These are phyloP conservation scores for Emmelina monodactyla DNA, from an alignment of 2,888 invertebrate genomes.

Conservation along the genomic window DNA sequence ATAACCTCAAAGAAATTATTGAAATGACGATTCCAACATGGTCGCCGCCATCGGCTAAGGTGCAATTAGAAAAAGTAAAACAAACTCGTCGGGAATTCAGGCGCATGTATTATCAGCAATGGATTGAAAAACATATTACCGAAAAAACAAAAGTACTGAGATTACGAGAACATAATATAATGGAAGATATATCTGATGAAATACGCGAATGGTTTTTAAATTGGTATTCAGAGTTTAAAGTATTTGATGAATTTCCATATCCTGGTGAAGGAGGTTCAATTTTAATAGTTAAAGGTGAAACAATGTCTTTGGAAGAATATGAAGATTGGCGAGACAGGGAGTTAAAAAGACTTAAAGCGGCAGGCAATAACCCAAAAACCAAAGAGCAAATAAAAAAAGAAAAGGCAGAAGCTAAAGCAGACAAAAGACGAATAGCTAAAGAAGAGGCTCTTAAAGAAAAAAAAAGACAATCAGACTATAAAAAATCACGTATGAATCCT, in stretches of 20 bases:
- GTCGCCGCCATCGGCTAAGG: conserved; percentile 45
- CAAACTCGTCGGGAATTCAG: conserved; percentile 49
- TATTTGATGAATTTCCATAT: conserved; percentile 78
- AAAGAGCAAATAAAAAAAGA: conserved; percentile 57
- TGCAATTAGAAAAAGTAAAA: conserved; percentile 49
- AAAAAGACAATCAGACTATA: conserved; percentile 47
- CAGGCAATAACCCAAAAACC: conserved; percentile 33
- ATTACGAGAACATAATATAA: conserved; percentile 64
- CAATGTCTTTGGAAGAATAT: conserved; percentile 68
- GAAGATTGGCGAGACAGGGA: conserved; percentile 40
- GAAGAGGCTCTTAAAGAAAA: conserved; percentile 37
- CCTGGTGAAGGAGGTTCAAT: conserved; percentile 75
- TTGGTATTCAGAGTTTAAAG: conserved; percentile 64
- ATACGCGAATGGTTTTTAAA: conserved; percentile 76
- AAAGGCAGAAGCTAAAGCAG: conserved; percentile 41
- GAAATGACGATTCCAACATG: conserved; percentile 66
- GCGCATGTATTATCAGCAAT: conserved; percentile 46
- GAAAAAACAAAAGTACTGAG: conserved; percentile 58
- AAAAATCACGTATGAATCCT: conserved; percentile 51
- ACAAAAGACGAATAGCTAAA: conserved; percentile 35
- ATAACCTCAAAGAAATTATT: conserved; percentile 49
- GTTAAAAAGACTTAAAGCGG: conserved; percentile 39
- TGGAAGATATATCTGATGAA: conserved; percentile 80
- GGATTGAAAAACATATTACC: conserved; percentile 43
- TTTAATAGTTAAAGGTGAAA: conserved; percentile 65